Conservation (phyloP, 2,888 invertebrate species). For the Cerceris rybyensis region DNA sequence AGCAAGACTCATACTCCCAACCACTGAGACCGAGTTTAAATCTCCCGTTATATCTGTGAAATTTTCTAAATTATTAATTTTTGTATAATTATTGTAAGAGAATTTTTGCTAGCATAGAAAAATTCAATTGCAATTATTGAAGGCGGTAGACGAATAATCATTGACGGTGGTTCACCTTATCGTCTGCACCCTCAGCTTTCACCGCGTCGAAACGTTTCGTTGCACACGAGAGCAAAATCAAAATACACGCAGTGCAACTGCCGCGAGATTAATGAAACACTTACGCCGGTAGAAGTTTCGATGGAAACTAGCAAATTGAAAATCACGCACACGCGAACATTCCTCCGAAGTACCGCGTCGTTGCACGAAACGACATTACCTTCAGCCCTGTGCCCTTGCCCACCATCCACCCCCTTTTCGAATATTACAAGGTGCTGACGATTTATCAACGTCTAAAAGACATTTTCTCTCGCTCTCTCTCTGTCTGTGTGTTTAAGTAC, state of each 20-base stretch:
- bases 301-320: slow-evolving; percentile 27
- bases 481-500: slow-evolving; percentile 16
- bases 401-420: not conserved
- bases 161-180: too few relatives aligned
- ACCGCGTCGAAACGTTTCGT: too few relatives aligned
- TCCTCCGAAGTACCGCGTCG: not conserved
- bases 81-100: too few relatives aligned
- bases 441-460: slow-evolving; percentile 41
- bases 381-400: slow-evolving; percentile 1
- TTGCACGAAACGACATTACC: slow-evolving; percentile 9
- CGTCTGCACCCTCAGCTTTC: too few relatives aligned
- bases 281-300: slow-evolving; percentile 9
- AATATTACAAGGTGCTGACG: slow-evolving; percentile 28
- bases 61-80: too few relatives aligned
- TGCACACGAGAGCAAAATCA: slow-evolving; percentile 1
- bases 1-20: too few relatives aligned
- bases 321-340: slow-evolving; percentile 20
- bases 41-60: too few relatives aligned
- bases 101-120: too few relatives aligned
- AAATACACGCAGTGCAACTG: not conserved
- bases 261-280: slow-evolving; percentile 28
- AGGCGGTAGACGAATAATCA: too few relatives aligned
- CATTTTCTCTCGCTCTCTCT: not conserved
- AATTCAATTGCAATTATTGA: too few relatives aligned
- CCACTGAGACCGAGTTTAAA: too few relatives aligned